phyloP scores from a whole-genome alignment of 2,797 vertebrate species.

The Aplochiton taeniatus region DNA sequence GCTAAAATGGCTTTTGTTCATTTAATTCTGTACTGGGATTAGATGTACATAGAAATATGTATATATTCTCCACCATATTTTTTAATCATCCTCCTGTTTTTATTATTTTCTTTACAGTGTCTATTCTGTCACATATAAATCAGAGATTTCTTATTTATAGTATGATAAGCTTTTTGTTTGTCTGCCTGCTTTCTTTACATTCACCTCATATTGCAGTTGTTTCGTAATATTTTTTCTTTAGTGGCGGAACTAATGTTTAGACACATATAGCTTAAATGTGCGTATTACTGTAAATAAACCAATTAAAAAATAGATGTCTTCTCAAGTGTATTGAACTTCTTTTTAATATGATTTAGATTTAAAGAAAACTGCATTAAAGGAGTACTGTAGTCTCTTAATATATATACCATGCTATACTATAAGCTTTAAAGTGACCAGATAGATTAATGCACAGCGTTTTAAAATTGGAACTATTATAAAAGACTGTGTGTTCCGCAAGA shows the following conservation, averaged over 20 bases:
- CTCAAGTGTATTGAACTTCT: too few relatives aligned
- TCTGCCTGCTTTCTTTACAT: conserved; percentile 16
- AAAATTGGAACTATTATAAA: neutral
- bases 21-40: neutral
- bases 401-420: too few relatives aligned
- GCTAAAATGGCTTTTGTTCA: too few relatives aligned
- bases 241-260: neutral
- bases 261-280: conserved; percentile 23
- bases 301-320: neutral
- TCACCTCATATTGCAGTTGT: conserved; percentile 24
- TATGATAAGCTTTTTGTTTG: conserved; percentile 25
- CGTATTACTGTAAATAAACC: conserved; percentile 9
- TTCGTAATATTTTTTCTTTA: conserved; percentile 7
- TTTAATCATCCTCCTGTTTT: conserved; percentile 30
- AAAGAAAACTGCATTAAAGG: too few relatives aligned
- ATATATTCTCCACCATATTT: conserved; percentile 63
- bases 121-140: conserved; percentile 46
- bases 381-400: too few relatives aligned
- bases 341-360: too few relatives aligned
- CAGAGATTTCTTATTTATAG: conserved; percentile 67
- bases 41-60: conserved; percentile 60
- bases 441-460: too few relatives aligned
- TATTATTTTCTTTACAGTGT: conserved; percentile 27
- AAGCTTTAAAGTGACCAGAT: too few relatives aligned
- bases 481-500: neutral